Percentiles rank a stretch among this genome's conserved stretches.
Conservation (phyloP, 2,797 vertebrate genomes). For the Carcharodon carcharias region DNA sequence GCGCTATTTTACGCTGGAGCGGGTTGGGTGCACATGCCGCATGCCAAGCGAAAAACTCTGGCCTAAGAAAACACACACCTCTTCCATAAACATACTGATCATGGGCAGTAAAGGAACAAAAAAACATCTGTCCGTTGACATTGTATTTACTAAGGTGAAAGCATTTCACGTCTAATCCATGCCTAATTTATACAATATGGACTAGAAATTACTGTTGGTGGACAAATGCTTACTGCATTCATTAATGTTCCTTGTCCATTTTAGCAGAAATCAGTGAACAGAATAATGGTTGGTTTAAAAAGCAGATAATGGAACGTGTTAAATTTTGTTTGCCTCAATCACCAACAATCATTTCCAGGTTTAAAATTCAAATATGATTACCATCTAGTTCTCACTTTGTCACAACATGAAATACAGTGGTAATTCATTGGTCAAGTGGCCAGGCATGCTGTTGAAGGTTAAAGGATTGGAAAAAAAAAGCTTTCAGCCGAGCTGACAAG, state of each 20-base stretch:
- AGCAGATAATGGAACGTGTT: background rate
- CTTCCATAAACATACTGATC: no score
- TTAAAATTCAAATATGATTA: background rate
- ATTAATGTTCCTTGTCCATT: background rate
- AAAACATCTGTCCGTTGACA: no score
- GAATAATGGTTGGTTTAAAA: background rate
- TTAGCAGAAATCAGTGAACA: background rate
- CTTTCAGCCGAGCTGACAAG: no score
- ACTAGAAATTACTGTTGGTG: background rate
- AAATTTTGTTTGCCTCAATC: background rate
- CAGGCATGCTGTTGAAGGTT: background rate
- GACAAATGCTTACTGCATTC: background rate
- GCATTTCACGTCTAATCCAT: background rate
- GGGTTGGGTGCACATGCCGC: no score
- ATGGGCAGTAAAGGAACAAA: no score
- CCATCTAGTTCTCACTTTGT: background rate
- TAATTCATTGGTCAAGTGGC: background rate
- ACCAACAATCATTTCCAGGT: background rate
- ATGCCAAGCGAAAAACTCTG: no score
- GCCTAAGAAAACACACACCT: no score
- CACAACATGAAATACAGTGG: background rate
- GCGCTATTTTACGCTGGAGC: no score
- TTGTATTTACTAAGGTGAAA: background rate
- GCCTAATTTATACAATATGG: background rate
- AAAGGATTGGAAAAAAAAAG: background rate